Percentiles rank a stretch among this genome's conserved stretches.
Evolutionary conservation across 2,113 vertebrate genomes (phyloP).

Genomic region (Pterocles orientalis): DNA sequence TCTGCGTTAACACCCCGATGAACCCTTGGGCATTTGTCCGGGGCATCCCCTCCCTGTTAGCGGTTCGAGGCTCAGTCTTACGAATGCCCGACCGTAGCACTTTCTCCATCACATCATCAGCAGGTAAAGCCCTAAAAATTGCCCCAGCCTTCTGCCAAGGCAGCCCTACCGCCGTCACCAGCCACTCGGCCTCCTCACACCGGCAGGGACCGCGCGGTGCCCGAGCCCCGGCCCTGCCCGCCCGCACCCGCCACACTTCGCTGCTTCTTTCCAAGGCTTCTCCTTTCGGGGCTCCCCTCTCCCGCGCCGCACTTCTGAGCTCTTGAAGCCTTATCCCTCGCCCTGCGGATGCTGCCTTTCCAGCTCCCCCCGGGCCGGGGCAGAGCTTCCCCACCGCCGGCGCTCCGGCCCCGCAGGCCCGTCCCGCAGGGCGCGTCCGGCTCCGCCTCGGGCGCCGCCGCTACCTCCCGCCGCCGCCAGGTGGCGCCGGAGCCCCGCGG

Average conservation of each 20-base stretch:
- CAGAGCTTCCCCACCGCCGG: too few species aligned
- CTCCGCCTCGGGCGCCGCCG: too few species aligned
- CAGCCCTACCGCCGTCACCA: accelerated
- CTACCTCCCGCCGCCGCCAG: not conserved
- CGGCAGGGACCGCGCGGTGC: too few species aligned
- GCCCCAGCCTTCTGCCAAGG: not conserved
- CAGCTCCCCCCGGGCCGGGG: not conserved
- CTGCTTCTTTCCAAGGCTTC: not conserved
- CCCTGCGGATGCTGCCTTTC: accelerated
- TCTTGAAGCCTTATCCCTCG: too few species aligned
- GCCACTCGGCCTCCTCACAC: not conserved
- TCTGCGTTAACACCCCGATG: not conserved
- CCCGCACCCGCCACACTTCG: accelerated
- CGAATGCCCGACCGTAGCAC: not conserved
- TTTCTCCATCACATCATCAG: not conserved
- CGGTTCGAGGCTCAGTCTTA: not conserved
- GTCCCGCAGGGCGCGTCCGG: too few species aligned
- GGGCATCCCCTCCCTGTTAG: not conserved
- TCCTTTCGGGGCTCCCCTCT: not conserved
- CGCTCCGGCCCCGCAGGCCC: too few species aligned
- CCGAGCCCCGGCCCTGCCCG: not conserved
- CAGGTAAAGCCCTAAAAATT: not conserved
- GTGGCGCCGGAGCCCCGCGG: not conserved
- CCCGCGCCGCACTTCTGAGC: not conserved
- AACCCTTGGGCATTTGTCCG: not conserved